Evolutionary conservation across 2,888 invertebrate species (phyloP), one percentile per base, ranked within the genome.

Genomic region (Drosophila yooni): DNA sequence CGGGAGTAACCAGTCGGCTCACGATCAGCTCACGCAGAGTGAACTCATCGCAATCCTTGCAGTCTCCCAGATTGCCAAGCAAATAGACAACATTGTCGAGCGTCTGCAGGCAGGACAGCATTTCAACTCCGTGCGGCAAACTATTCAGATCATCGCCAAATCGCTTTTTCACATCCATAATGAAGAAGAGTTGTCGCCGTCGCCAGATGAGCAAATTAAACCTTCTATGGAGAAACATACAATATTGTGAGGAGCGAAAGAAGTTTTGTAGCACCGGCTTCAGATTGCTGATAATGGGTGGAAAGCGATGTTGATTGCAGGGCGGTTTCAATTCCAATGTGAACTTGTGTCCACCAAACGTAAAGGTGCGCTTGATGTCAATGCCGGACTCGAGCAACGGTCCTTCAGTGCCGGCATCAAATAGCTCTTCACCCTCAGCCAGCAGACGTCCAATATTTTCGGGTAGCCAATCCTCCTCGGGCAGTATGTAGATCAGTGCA

Each of bases 171-270:
- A 88, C 80, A 71, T 93, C 92, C 63, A 93, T 88, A 0, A 92
- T 75, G 54, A 92, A 93, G 67, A 78, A 93, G 0, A 82, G 73
- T 0, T 77, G 82, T 2, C 59, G 68, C 1, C 90, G 78, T 5
- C 84, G 90, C 93, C 93, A 93, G 10, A 93, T 72, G 38, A 93
- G 70, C n/a, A 85, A 65, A 67, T 91, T 90, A 29, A 83, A 83
- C 10, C 71, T 52, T 3, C 68, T 79, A 4, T 89, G 71, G 3
- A 77, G 72, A 11, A 92, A 46, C 5, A 93, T 64, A 33, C 91
- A 88, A 62, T 92, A 91, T 46, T 87, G 82, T 1, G 80, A 62
- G 1, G 78, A 77, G 1, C 73, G 83, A 51, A 93, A 91, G 58
- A 92, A 93, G 10, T 57, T 61, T n/a, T 62, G 57, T 5, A 88